phyloP scores from a whole-genome alignment of 2,113 vertebrate species.

The Galeopterus variegatus region DNA sequence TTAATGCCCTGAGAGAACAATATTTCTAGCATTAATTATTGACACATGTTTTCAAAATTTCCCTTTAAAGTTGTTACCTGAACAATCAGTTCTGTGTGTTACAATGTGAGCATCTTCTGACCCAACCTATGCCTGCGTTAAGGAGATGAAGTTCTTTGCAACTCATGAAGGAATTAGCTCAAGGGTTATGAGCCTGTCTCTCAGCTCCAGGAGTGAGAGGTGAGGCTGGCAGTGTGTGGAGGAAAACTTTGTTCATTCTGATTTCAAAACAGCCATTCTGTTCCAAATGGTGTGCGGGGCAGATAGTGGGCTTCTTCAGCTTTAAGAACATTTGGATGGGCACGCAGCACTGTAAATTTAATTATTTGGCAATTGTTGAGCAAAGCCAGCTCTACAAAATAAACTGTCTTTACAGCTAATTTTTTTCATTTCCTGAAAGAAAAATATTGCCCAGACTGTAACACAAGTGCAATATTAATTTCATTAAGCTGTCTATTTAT shows the following conservation, averaged over 20 bases:
- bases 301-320: not conserved
- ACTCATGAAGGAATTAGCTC: not conserved
- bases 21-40: not conserved
- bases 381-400: conserved; percentile 66
- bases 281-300: not conserved
- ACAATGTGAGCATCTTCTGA: not conserved
- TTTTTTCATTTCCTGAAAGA: conserved; percentile 49
- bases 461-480: conserved; percentile 54
- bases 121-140: not conserved
- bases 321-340: conserved; percentile 19
- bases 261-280: not conserved
- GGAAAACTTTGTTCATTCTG: not conserved
- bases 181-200: not conserved
- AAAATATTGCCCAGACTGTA: conserved; percentile 24
- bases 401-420: conserved; percentile 25
- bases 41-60: not conserved
- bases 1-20: not conserved
- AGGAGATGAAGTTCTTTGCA: not conserved
- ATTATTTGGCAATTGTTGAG: conserved; percentile 52
- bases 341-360: conserved; percentile 16
- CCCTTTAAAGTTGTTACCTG: not conserved
- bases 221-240: not conserved
- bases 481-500: conserved; percentile 68
- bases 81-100: not conserved
- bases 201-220: not conserved